A percentile compares a stretch with the other conserved stretches of the same genome.
Evolutionary conservation across 2,888 invertebrate genomes (phyloP).

Genomic region (Perithous albicinctus): DNA sequence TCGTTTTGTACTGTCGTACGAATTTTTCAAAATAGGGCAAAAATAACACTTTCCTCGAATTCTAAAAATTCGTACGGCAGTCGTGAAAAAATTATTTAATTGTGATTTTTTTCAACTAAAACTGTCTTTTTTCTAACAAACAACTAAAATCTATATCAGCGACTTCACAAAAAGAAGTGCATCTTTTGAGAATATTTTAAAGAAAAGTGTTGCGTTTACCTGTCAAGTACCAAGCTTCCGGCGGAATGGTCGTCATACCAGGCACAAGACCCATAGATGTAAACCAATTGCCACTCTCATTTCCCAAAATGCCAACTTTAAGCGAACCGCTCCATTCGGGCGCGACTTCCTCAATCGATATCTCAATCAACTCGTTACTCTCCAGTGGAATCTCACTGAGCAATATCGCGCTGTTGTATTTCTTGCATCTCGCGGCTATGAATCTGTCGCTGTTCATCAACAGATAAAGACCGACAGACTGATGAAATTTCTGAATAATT

Average conservation of each 20-base stretch:
- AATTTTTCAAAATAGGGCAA: no score
- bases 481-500: slow-evolving; percentile 84
- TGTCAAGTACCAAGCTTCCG: slow-evolving; percentile 90
- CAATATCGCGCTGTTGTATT: slow-evolving; percentile 88
- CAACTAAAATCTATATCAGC: no score
- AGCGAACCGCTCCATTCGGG: slow-evolving; percentile 90
- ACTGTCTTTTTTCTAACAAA: no score
- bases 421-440: slow-evolving; percentile 87
- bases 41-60: no score
- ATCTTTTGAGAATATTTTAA: no score
- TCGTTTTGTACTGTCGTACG: no score
- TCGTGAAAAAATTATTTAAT: no score
- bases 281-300: slow-evolving; percentile 85
- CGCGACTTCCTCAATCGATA: slow-evolving; percentile 88
- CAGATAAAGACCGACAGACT: slow-evolving; percentile 90
- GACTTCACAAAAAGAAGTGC: no score
- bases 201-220: slow-evolving; percentile 82
- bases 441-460: slow-evolving; percentile 89
- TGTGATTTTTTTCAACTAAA: no score
- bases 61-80: no score
- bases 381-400: slow-evolving; percentile 91
- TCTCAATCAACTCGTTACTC: slow-evolving; percentile 92
- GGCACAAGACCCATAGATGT: slow-evolving; percentile 87
- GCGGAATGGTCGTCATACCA: slow-evolving; percentile 88
- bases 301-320: slow-evolving; percentile 92